phyloP scores from a whole-genome alignment of 1,140 invertebrate genomes.

The Aplysia californica region DNA sequence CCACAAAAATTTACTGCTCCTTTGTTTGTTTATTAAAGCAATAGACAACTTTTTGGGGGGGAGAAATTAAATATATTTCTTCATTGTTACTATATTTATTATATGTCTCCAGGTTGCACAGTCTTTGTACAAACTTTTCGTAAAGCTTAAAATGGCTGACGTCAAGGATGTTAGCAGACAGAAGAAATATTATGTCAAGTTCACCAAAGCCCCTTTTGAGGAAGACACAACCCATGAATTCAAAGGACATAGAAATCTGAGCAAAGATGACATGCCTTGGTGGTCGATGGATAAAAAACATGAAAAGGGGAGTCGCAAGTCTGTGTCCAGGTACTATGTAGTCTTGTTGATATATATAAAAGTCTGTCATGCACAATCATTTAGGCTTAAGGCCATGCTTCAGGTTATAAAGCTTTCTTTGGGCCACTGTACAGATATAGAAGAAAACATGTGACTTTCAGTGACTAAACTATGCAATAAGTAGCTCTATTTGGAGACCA shows the following conservation, averaged over 20 bases:
- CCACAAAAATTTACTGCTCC: no score
- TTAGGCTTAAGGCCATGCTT: not conserved
- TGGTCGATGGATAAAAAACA: constrained; percentile 39
- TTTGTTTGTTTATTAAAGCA: no score
- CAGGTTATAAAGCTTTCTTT: not conserved
- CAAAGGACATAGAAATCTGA: constrained; percentile 62
- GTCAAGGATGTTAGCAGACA: no score
- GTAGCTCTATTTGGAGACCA: not conserved
- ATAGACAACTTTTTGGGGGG: no score
- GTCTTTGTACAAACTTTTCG: no score
- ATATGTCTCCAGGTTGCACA: no score
- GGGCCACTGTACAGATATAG: not conserved
- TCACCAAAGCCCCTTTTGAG: constrained; percentile 46
- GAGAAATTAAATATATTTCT: no score
- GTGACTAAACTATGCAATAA: not conserved
- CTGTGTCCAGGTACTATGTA: constrained; percentile 53
- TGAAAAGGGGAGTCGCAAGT: constrained; percentile 37
- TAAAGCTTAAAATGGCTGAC: no score
- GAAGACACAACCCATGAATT: constrained; percentile 63
- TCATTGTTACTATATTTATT: no score
- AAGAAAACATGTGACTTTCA: not conserved
- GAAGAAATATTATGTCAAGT: constrained; percentile 47
- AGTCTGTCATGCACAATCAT: no score
- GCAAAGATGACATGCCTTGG: constrained; percentile 54
- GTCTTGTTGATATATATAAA: no score